Conservation (phyloP, 2,113 vertebrate species). For the Athene noctua region DNA sequence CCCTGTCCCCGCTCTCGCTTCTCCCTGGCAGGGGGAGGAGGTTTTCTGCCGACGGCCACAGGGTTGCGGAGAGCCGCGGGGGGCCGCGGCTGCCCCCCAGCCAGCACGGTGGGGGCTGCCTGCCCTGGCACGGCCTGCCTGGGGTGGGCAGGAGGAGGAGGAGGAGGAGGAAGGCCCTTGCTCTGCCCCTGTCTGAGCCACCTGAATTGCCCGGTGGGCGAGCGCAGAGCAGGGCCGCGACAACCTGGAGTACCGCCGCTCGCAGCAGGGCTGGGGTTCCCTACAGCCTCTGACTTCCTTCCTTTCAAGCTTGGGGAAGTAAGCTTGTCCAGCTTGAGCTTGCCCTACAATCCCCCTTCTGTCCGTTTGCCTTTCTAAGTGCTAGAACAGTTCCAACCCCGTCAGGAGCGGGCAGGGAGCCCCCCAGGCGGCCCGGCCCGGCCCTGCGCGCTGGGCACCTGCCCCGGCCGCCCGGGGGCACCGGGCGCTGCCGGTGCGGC, state of each 20-base stretch:
- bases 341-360: neutral
- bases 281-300: neutral
- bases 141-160: neutral
- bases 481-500: neutral
- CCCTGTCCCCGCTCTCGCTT: too few relatives aligned
- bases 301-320: neutral
- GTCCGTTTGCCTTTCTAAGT: too few relatives aligned
- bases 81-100: too few relatives aligned
- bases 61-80: too few relatives aligned
- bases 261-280: neutral
- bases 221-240: neutral
- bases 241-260: too few relatives aligned
- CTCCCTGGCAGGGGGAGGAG: too few relatives aligned
- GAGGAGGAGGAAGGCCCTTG: neutral
- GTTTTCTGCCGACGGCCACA: too few relatives aligned
- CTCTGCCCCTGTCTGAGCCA: too few relatives aligned
- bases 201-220: neutral
- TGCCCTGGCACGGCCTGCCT: neutral
- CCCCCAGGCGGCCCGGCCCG: neutral
- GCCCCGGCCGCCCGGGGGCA: neutral
- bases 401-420: too few relatives aligned
- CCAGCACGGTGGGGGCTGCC: too few relatives aligned
- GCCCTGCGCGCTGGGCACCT: neutral
- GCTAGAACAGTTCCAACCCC: too few relatives aligned
- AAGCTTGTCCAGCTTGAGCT: neutral